A percentile compares a stretch with the other conserved stretches of the same genome.
Conservation (phyloP, 1,140 invertebrate genomes). For the Aricia agestis region DNA sequence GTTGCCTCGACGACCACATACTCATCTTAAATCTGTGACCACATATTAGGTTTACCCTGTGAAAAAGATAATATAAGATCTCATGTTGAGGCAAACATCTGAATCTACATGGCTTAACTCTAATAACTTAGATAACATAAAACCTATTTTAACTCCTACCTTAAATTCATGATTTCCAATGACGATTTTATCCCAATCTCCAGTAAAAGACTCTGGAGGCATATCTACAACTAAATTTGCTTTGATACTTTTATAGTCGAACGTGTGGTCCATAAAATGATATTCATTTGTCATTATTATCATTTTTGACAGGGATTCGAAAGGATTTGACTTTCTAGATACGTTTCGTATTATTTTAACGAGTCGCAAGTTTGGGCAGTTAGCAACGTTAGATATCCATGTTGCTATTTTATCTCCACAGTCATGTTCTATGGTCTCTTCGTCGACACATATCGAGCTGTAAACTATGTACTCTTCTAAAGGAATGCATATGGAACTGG, state of each 20-base stretch:
- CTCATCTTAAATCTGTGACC: too few species aligned
- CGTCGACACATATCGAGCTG: not conserved
- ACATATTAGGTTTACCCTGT: too few species aligned
- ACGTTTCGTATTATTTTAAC: slow-evolving; percentile 4
- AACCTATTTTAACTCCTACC: not conserved
- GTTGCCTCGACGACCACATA: too few species aligned
- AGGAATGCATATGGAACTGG: slow-evolving; percentile 4
- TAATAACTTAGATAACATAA: too few species aligned
- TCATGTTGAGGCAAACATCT: too few species aligned
- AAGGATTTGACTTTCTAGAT: not conserved
- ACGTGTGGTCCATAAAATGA: not conserved
- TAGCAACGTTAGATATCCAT: slow-evolving; percentile 7
- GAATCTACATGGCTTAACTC: too few species aligned
- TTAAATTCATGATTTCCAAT: slow-evolving; percentile 15
- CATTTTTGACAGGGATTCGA: not conserved
- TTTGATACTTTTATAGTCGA: not conserved
- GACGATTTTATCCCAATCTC: not conserved
- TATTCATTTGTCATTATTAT: not conserved
- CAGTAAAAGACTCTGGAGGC: not conserved
- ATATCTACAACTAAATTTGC: slow-evolving; percentile 9
- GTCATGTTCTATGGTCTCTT: not conserved
- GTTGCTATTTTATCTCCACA: slow-evolving; percentile 18
- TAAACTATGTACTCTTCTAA: slow-evolving; percentile 6
- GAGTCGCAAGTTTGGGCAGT: slow-evolving; percentile 11
- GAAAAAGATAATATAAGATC: too few species aligned